Conservation (phyloP, 2,113 vertebrate species). For the Halichoerus grypus region DNA sequence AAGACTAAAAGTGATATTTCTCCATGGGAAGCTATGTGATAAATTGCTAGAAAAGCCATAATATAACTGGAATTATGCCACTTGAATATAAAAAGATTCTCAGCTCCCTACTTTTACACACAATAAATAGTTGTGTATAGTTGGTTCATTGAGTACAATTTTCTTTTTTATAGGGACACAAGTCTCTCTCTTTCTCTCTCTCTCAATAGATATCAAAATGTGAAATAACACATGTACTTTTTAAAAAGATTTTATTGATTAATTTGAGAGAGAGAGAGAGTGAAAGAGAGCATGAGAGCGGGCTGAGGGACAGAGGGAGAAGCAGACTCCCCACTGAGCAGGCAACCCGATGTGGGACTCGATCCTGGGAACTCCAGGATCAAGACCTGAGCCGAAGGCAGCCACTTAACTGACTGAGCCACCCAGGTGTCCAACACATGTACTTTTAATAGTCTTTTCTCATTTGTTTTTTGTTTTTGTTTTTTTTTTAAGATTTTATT, state of each 20-base stretch:
- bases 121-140: neutral
- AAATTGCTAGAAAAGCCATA: neutral
- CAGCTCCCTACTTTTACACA: neutral
- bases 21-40: slow-evolving; percentile 19
- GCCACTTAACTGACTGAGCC: neutral
- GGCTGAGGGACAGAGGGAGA: neutral
- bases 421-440: neutral
- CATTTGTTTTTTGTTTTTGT: too few relatives aligned
- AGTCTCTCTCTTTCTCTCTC: neutral
- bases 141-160: neutral
- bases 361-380: neutral
- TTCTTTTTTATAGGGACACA: neutral
- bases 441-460: too few relatives aligned
- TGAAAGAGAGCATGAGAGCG: neutral
- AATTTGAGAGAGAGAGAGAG: neutral
- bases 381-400: too few relatives aligned
- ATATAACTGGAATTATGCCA: slow-evolving; percentile 5
- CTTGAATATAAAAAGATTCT: neutral
- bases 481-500: too few relatives aligned
- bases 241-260: neutral
- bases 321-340: neutral
- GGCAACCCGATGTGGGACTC: neutral
- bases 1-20: slow-evolving; percentile 70
- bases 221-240: neutral
- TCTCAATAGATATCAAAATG: neutral